These are phyloP conservation scores for Metallyticus violacea DNA, from an alignment of 2,888 invertebrate species.

Conservation along the genomic window DNA sequence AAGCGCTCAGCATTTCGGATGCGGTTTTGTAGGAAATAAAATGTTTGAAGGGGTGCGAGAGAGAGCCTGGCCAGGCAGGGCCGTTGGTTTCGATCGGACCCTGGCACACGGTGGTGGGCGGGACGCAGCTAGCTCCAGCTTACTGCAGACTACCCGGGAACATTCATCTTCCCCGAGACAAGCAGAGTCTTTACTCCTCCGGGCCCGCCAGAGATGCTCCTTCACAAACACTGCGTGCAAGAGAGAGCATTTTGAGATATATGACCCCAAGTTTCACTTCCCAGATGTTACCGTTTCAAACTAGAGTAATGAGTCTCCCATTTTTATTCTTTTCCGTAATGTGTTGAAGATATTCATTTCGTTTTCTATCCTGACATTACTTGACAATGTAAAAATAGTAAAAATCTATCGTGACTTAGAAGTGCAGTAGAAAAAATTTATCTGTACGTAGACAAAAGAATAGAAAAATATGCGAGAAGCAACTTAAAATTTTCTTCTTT, in stretches of 20 bases:
- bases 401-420: no score
- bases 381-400: no score
- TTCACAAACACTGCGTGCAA: conserved; percentile 13
- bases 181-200: not conserved
- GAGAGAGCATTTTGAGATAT: not conserved
- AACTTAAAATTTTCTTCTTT: no score
- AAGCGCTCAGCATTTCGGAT: not conserved
- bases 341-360: no score
- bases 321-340: not conserved
- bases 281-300: not conserved
- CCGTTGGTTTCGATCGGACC: not conserved
- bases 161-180: conserved; percentile 15
- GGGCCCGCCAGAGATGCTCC: not conserved
- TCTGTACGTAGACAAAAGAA: no score
- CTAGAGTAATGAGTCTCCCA: not conserved
- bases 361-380: no score
- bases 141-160: conserved; percentile 1
- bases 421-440: no score
- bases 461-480: no score
- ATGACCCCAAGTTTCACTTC: no score
- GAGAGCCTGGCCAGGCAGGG: not conserved
- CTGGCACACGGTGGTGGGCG: not conserved
- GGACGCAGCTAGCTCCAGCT: not conserved
- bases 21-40: not conserved
- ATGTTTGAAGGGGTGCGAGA: not conserved